These are phyloP conservation scores for Lethenteron camtschaticum DNA, from an alignment of 2,113 vertebrate genomes.

Conservation along the genomic window DNA sequence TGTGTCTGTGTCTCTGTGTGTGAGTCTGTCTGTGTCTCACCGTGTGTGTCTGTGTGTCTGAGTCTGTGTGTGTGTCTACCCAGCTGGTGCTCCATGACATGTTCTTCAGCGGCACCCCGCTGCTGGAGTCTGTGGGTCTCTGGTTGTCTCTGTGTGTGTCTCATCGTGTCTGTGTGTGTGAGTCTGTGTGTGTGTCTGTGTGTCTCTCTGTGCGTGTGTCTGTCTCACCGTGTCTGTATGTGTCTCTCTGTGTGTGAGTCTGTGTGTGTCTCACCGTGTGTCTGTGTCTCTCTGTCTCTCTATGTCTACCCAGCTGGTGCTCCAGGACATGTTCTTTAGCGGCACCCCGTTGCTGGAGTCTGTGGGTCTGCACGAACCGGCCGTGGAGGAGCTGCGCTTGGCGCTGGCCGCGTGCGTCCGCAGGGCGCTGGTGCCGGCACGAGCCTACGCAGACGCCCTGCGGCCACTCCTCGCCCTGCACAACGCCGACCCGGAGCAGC, in stretches of 20 bases:
- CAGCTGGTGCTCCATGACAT: slow-evolving; percentile 55
- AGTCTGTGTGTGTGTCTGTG: too few species aligned
- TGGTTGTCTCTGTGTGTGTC: too few species aligned
- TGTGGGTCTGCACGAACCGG: slow-evolving; percentile 37
- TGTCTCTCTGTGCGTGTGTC: too few species aligned
- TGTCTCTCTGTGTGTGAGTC: too few species aligned
- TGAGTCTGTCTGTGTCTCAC: neutral
- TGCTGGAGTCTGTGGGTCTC: slow-evolving; percentile 40
- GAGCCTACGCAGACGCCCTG: slow-evolving; percentile 43
- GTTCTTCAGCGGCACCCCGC: slow-evolving; percentile 22
- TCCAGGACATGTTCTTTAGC: slow-evolving; percentile 39
- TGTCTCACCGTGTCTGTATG: too few species aligned
- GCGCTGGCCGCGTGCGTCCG: slow-evolving; percentile 22
- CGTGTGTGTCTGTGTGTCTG: neutral
- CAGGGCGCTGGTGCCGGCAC: slow-evolving; percentile 39
- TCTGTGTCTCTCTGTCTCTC: neutral
- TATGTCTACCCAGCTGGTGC: slow-evolving; percentile 31
- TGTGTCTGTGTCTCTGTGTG: too few species aligned
- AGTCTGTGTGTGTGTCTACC: slow-evolving; percentile 6
- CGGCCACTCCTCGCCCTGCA: slow-evolving; percentile 41
- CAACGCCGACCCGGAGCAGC: slow-evolving; percentile 30
- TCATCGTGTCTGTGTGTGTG: too few species aligned
- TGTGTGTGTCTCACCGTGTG: too few species aligned
- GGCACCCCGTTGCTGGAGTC: slow-evolving; percentile 32
- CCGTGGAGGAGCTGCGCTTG: slow-evolving; percentile 31